Evolutionary conservation across 2,888 invertebrate species (phyloP), one percentile per base, ranked within the genome.

Genomic region (Brachylomia viminalis): DNA sequence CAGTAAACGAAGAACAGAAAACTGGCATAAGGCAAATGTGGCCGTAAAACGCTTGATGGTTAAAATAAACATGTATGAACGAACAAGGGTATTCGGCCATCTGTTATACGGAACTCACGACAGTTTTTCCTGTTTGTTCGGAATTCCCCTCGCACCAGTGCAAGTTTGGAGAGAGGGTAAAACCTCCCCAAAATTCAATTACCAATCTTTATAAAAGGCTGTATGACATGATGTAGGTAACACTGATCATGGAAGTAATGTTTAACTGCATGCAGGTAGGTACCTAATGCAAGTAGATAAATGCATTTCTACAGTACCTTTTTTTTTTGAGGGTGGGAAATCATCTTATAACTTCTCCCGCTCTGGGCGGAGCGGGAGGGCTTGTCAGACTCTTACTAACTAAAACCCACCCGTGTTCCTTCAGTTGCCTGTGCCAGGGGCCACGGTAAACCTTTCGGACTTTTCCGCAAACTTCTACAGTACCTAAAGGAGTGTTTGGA

Each of bases 1-100:
- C 84, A 87, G 86, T 89, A 83, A 90, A 87, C 72, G 78, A 87
- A 88, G 85, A 83, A 85, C 77, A 77, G 52, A 79, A 67, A 79
- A 85, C 83, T 76, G 54, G 54, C 56, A 56, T 67, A 59, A 78
- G 56, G 64, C 38, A 77, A 76, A 74, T 76, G 54, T 54, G 49
- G 30, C 20, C 54, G 62, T 85, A 75, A 83, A 83, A 87, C 52
- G 13, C 23, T 75, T 33, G 30, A 23, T 65, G 13, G 45, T 56
- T 61, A 64, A 66, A 56, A 66, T 65, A 38, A 59, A 58, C 80
- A 61, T 52, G 54, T 27, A 38, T 30, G 58, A 59, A 56, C 69
- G 58, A 59, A 56, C 69, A 52, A 66, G 61, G 69, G n/a, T 77
- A 17, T 58, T 66, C 11, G n/a, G n/a, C 30, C 59, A 27, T 75